These are phyloP conservation scores for Psilopsiagon aymara DNA, from an alignment of 2,113 vertebrate genomes.

Conservation along the genomic window DNA sequence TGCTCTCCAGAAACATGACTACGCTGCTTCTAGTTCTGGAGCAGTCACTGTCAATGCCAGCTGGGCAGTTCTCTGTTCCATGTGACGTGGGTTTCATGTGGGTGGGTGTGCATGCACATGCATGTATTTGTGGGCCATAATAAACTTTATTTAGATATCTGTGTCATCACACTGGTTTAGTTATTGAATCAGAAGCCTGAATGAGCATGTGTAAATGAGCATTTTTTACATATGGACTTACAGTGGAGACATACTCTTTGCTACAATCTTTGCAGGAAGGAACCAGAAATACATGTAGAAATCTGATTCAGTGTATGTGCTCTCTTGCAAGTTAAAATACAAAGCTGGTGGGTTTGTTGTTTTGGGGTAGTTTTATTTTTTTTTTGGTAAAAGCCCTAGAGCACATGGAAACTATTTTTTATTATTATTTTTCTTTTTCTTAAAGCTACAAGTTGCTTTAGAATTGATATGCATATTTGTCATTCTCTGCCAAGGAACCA, in stretches of 20 bases:
- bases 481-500: neutral
- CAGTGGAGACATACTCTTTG: neutral
- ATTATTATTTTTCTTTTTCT: neutral
- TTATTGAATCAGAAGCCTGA: neutral
- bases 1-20: neutral
- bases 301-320: neutral
- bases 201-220: neutral
- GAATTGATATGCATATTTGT: neutral
- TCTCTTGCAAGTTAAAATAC: neutral
- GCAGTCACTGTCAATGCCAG: neutral
- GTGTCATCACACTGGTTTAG: neutral
- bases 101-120: neutral
- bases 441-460: neutral
- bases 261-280: neutral
- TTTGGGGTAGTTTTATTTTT: neutral
- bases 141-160: neutral
- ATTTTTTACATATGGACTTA: neutral
- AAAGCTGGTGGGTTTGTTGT: neutral
- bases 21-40: neutral
- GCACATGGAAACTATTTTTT: neutral
- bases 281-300: neutral
- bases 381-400: neutral
- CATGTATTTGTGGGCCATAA: neutral
- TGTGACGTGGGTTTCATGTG: accelerated
- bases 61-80: neutral